Base-by-base conservation (phyloP, 2,797 vertebrate genomes). In the Craterocephalus amniculus region DNA sequence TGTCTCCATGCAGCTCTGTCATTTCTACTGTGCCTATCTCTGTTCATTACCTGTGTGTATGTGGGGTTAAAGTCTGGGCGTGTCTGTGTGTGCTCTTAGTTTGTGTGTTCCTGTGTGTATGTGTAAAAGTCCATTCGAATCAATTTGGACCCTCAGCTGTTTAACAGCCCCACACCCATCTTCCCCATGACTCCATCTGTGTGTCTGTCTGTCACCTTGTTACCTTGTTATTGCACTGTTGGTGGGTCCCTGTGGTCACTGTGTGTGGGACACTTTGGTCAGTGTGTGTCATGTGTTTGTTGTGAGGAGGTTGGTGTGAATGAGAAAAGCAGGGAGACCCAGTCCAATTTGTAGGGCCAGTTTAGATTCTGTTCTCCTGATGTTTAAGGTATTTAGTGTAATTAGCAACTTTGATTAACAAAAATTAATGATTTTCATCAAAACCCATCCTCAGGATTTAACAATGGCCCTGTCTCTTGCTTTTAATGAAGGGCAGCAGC, bases 61-160 rank as follows among this genome's bases (percentile, higher is more conserved):
- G 75, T 62, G 58, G 58, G 69, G 76, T 48, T 16, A 48, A 77
- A 62, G 73, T 72, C 62, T 61, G 85, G 80, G 86, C 62, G 86
- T 87, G 82, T 71, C 70, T 83, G 75, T 85, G 85, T 86, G 85
- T 82, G 83, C 84, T 77, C 78, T 71, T 18, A 16, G 45, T 78
- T 48, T 85, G 82, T 85, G 81, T 76, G 70, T 80, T 68, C 51
- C 59, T 52, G 70, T 68, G 60, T 65, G 61, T 56, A 55, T 59
- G 71, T 61, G 77, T 69, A 81, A 43, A 72, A 70, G 86, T 88
- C 92, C 88, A 89, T 91, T 86, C 85, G 78, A 93, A 93, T 93
- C 90, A 92, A 90, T 93, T 93, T 93, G 93, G 85, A 67, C 84
- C 64, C 78, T 94, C 92, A 94, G 94, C 94, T 94, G 93, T 92